phyloP scores from a whole-genome alignment of 2,113 vertebrate species.

The Carassius gibelio region DNA sequence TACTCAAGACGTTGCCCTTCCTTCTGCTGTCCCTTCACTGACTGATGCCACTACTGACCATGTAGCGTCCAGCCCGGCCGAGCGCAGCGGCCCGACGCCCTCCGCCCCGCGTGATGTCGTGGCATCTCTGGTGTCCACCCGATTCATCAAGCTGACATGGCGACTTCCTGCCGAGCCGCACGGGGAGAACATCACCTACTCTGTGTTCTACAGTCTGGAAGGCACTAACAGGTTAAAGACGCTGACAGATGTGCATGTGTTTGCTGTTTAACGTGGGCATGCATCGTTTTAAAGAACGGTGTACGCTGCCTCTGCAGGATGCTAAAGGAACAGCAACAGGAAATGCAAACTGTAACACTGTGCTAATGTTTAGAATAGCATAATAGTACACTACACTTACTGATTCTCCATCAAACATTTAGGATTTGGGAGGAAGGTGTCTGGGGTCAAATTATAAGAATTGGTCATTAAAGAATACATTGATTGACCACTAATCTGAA shows the following conservation, averaged over 20 bases:
- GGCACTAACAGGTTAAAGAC: constrained; percentile 83
- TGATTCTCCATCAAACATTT: background rate
- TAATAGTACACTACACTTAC: background rate
- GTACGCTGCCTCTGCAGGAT: background rate
- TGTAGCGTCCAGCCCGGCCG: constrained; percentile 77
- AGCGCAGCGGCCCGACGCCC: constrained; percentile 83
- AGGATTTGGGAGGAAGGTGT: background rate
- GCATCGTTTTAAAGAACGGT: background rate
- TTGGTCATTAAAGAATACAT: background rate
- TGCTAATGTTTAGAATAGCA: background rate
- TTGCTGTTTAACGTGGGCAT: background rate
- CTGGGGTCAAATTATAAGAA: background rate
- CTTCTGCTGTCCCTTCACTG: constrained; percentile 55
- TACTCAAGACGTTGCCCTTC: constrained; percentile 56
- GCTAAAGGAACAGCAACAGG: background rate
- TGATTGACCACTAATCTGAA: background rate
- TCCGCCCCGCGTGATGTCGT: constrained; percentile 93
- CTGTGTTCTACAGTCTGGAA: constrained; percentile 94
- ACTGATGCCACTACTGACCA: constrained; percentile 60
- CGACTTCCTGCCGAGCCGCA: constrained; percentile 88
- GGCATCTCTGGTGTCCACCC: constrained; percentile 96
- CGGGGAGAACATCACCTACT: constrained; percentile 93
- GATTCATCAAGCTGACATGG: constrained; percentile 98
- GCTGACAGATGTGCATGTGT: background rate
- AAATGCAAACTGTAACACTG: background rate